Evolutionary conservation across 1,140 invertebrate genomes (phyloP).

Genomic region (Drosophila mojavensis): DNA sequence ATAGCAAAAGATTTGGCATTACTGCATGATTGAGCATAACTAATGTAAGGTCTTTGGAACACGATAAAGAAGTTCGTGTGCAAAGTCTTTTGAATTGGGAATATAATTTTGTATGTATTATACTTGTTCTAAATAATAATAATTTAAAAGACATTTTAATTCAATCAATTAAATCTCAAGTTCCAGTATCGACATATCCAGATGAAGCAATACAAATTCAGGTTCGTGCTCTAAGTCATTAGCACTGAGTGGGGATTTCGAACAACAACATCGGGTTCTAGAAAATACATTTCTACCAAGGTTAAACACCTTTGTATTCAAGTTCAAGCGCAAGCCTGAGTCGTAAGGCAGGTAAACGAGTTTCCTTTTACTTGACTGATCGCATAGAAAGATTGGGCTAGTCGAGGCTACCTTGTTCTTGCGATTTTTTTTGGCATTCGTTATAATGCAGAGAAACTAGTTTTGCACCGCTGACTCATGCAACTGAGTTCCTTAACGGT

Average conservation of each 20-base stretch:
- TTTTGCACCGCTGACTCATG: slow-evolving; percentile 35
- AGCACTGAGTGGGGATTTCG: neutral
- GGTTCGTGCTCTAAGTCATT: slow-evolving; percentile 3
- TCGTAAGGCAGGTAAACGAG: slow-evolving; percentile 41
- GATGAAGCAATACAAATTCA: neutral
- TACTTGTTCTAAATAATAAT: no score
- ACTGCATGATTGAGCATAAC: no score
- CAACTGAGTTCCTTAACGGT: slow-evolving; percentile 23
- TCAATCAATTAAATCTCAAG: no score
- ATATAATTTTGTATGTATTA: no score
- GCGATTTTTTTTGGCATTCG: slow-evolving; percentile 27
- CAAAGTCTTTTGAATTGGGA: neutral
- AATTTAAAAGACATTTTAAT: no score
- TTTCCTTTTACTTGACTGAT: slow-evolving; percentile 62
- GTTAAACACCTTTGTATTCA: neutral
- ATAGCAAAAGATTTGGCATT: no score
- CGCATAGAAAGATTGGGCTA: slow-evolving; percentile 1
- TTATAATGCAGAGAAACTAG: slow-evolving; percentile 36
- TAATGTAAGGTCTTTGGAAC: no score
- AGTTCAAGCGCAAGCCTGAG: slow-evolving; percentile 27
- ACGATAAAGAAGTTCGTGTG: neutral
- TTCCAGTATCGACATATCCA: no score
- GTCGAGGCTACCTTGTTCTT: slow-evolving; percentile 22
- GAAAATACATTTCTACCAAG: no score
- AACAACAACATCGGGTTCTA: no score